Evolutionary conservation across 2,888 invertebrate species (phyloP).

Genomic region (Nemurella pictetii): DNA sequence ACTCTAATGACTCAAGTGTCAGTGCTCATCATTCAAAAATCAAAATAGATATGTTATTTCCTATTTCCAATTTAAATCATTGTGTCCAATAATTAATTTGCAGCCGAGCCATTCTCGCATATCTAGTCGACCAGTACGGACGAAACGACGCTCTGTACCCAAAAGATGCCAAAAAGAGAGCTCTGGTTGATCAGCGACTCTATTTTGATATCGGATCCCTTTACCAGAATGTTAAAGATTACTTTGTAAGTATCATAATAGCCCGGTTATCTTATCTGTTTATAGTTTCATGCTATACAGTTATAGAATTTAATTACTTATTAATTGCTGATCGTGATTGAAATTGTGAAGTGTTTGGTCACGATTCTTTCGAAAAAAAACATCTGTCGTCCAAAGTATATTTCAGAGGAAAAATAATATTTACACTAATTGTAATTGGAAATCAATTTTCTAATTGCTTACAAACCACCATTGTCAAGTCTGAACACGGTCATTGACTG

Average conservation of each 20-base stretch:
- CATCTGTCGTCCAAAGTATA: not conserved
- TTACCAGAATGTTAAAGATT: constrained; percentile 47
- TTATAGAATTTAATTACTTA: not conserved
- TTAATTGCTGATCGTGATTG: no score
- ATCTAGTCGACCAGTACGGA: constrained; percentile 55
- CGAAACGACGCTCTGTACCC: constrained; percentile 54
- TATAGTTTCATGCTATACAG: no score
- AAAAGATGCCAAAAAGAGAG: constrained; percentile 50
- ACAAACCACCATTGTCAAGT: not conserved
- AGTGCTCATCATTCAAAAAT: no score
- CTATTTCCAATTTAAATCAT: no score
- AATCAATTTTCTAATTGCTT: no score
- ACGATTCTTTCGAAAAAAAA: not conserved
- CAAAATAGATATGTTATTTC: no score
- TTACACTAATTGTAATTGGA: not conserved
- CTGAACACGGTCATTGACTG: not conserved
- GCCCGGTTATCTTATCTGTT: not conserved
- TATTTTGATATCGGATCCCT: constrained; percentile 53
- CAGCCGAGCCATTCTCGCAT: constrained; percentile 55
- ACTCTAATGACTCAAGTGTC: no score
- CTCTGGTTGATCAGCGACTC: constrained; percentile 53
- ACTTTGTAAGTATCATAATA: constrained; percentile 43
- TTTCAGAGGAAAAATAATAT: not conserved
- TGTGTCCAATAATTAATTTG: no score
- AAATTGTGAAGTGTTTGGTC: no score